These are phyloP conservation scores for Ericerus pela DNA, from an alignment of 1,140 invertebrate species.

Conservation along the genomic window DNA sequence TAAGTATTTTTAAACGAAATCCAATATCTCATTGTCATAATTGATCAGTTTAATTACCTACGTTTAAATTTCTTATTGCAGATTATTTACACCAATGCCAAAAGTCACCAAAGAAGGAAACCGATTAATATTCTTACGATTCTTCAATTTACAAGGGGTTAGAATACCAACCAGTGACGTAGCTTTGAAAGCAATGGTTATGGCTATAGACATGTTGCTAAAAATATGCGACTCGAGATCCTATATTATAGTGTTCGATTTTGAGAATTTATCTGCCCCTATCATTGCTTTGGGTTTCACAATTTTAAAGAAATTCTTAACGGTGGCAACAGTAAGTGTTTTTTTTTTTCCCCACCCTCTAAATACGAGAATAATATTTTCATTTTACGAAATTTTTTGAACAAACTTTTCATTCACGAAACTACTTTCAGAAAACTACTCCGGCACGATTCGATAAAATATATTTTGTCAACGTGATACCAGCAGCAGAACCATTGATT, in stretches of 20 bases:
- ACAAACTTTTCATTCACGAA: too few species aligned
- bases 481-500: background rate
- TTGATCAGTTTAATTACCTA: too few species aligned
- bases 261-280: conserved; percentile 1
- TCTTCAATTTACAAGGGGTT: conserved; percentile 16
- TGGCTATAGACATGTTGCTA: conserved; percentile 12
- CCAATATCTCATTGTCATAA: too few species aligned
- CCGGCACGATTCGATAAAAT: background rate
- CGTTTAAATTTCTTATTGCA: conserved; percentile 16
- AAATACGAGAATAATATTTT: too few species aligned
- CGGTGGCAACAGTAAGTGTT: conserved; percentile 14
- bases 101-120: conserved; percentile 30
- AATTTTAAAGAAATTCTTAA: conserved; percentile 14
- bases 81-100: conserved; percentile 26
- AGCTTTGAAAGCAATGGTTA: conserved; percentile 10
- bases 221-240: conserved; percentile 12
- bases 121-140: conserved; percentile 27
- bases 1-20: too few species aligned
- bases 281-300: conserved; percentile 4
- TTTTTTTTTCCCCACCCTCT: too few species aligned
- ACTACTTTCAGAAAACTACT: background rate
- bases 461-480: background rate
- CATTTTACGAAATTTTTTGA: too few species aligned
- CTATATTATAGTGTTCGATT: conserved; percentile 13
- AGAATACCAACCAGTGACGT: background rate